Conservation (phyloP, 2,888 invertebrate genomes). For the Nycteola revayana region DNA sequence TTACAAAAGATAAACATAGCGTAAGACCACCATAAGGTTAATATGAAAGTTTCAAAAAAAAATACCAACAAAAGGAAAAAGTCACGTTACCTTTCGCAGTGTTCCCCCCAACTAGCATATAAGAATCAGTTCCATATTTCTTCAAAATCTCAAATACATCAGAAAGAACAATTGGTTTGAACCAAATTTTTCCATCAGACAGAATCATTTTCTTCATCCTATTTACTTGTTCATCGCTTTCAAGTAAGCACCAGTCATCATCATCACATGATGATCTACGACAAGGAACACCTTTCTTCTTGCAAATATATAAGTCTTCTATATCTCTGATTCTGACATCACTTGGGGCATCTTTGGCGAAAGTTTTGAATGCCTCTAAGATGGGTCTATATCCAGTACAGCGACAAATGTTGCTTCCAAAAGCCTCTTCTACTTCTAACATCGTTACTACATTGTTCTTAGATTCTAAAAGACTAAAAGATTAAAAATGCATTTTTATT, state of each 20-base stretch:
- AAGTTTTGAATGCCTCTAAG: constrained; percentile 83
- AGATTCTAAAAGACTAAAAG: neutral
- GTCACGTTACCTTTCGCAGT: constrained; percentile 83
- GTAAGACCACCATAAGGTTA: no score
- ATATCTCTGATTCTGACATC: constrained; percentile 22
- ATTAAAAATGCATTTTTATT: no score
- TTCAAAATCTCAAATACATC: constrained; percentile 69
- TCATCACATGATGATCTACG: constrained; percentile 27
- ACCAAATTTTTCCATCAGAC: constrained; percentile 67
- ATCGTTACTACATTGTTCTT: constrained; percentile 61
- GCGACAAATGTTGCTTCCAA: constrained; percentile 88
- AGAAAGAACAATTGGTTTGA: constrained; percentile 65
- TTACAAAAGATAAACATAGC: no score
- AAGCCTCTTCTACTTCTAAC: constrained; percentile 85
- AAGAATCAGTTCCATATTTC: constrained; percentile 55
- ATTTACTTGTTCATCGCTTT: constrained; percentile 29
- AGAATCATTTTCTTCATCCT: constrained; percentile 34
- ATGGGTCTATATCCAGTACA: constrained; percentile 87
- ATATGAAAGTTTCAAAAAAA: no score
- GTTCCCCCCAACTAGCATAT: constrained; percentile 86
- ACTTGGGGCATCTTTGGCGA: constrained; percentile 69
- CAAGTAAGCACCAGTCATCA: constrained; percentile 52
- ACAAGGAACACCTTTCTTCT: constrained; percentile 23
- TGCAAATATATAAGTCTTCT: constrained; percentile 28
- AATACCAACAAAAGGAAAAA: no score